Evolutionary conservation across 2,113 vertebrate genomes (phyloP), one percentile per base, ranked within the genome.

Genomic region (Dipodomys merriami): DNA sequence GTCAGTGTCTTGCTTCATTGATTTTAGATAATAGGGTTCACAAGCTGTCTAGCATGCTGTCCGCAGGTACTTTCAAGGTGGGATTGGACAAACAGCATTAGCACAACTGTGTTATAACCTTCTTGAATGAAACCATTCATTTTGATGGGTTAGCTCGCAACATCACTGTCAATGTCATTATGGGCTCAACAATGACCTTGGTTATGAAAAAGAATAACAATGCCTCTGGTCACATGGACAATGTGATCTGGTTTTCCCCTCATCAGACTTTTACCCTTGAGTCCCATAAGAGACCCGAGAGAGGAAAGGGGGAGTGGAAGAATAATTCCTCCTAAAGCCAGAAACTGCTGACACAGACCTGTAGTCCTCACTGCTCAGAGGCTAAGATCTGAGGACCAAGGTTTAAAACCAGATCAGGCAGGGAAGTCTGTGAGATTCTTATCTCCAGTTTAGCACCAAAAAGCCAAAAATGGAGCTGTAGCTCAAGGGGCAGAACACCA

Each of bases 1-100:
- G 33, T 15, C 67, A 86, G 76, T 91, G 84, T 92, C 94, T 96
- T 62, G 67, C 85, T 83, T 92, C 90, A 95, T 85, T 95, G 94
- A 86, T 91, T 96, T 94, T 91, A 93, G 95, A 93, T 96, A 95
- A 95, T 91, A 95, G 30, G 68, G 94, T 83, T 92, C 77, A 94
- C 46, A 91, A 69, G 74, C 90, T 57, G 78, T 86, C 90, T 96
- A 83, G 88, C 18, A 30, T 5, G 35, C 8, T 46, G 77, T 35
- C 60, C 64, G 76, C 65, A 83, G 9, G 67, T 7, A 33, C 92
- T 83, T 92, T 89, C 91, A 78, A 95, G 86, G 83, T 95, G 94
- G 82, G 86, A 44, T 94, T 11, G 94, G 91, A 89, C 95, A 96
- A 93, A 12, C 29, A 65, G 68, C 16, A 16, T 46, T 15, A 33